Evolutionary conservation across 1,140 invertebrate species (phyloP), one percentile per base, ranked within the genome.

Genomic region (Drosophila cardini): DNA sequence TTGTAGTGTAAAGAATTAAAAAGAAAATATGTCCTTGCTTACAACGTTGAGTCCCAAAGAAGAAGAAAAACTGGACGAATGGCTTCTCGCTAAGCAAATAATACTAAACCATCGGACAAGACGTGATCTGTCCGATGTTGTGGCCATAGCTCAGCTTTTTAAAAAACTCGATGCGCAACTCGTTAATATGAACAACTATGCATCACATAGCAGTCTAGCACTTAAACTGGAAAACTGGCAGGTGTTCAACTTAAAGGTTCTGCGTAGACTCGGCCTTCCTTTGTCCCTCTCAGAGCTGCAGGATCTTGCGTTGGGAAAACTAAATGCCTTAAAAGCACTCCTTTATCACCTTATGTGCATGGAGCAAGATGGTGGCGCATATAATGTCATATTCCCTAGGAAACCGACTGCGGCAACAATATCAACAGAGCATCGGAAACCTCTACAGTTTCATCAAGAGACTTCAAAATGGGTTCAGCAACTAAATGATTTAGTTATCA

Each of bases 221-320:
- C 93, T 95, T 42, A 96, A 96, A 86, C 76, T 96, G n/a, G 94
- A 94, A 18, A 96, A 96, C 79, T 96, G 96, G 96, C 92, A 94
- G 65, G 95, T 94, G 0, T 83, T 96, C 4, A 96, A 96, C 86
- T 93, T 93, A 34, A 96, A 95, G 82, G 94, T 95, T 2, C 81
- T 96, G 9, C 93, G 93, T 36, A 95, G 95, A 84, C 87, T 96
- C 1, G 92, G 93, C 32, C 85, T 96, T n/a, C 94, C 93, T 74
- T 80, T 96, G 30, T 93, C 92, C 42, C 93, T 93, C 15, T 92
- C 93, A 6, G 93, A 93, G 0, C 94, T 96, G 65, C 93, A 94
- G 63, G 92, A 94, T 73, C 87, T 96, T 57, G 38, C 38, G 13
- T 11, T 40, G 38, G 93, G 93, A 1, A 92, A 93, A 6, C 91